These are phyloP conservation scores for Rhagologus leucostigma DNA, from an alignment of 2,113 vertebrate species.

Conservation along the genomic window DNA sequence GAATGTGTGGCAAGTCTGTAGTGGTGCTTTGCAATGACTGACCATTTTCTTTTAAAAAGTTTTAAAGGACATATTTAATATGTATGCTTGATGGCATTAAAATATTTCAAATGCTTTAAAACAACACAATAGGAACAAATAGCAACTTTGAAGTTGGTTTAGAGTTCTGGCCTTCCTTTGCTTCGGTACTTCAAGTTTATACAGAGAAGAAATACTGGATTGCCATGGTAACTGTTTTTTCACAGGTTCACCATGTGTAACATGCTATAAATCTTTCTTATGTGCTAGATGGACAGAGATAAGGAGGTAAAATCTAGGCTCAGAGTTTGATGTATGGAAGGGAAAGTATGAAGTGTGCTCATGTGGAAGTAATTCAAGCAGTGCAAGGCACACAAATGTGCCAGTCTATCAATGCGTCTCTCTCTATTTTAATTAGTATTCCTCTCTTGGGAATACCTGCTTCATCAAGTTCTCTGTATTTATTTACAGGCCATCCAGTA, in stretches of 20 bases:
- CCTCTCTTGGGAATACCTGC: not conserved
- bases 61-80: not conserved
- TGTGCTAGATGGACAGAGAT: conserved; percentile 39
- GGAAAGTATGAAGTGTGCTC: not conserved
- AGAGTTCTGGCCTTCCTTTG: not conserved
- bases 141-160: conserved; percentile 12
- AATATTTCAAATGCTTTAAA: not conserved
- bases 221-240: conserved; percentile 60
- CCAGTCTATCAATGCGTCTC: not conserved
- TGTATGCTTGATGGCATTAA: not conserved
- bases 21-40: not conserved
- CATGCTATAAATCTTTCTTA: conserved; percentile 52
- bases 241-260: conserved; percentile 30
- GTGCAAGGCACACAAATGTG: not conserved
- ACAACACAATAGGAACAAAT: not conserved
- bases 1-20: not conserved
- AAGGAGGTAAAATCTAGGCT: conserved; percentile 47
- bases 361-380: not conserved
- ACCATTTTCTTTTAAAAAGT: not conserved
- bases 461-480: not conserved
- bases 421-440: not conserved
- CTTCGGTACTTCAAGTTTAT: conserved; percentile 9
- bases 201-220: conserved; percentile 46
- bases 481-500: not conserved
- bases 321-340: not conserved